Evolutionary conservation across 35 echinoderm and acorn worm species (phyloP).

Genomic region (Nesometra sesokonis): DNA sequence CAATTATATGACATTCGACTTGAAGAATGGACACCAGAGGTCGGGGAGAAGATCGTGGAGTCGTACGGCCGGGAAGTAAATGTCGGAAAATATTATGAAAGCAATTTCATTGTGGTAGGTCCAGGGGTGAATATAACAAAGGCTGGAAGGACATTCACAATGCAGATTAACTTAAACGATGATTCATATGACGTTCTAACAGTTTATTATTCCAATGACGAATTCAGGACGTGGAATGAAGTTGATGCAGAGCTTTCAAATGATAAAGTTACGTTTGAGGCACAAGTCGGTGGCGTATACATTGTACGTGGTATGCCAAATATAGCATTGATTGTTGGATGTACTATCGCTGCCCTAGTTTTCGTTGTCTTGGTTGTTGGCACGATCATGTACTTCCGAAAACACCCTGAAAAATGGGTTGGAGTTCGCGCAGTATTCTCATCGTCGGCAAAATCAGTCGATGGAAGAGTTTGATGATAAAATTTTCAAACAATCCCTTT

Average conservation of each 20-base stretch:
- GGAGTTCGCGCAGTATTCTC: background rate
- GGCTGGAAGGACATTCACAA: slow-evolving; percentile 32
- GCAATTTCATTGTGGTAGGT: slow-evolving; percentile 57
- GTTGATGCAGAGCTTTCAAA: slow-evolving; percentile 23
- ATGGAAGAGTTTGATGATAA: background rate
- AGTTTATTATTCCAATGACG: slow-evolving; percentile 60
- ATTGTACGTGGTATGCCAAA: slow-evolving; percentile 29
- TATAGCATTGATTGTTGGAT: slow-evolving; percentile 49
- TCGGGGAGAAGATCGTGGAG: slow-evolving; percentile 30
- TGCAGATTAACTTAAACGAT: slow-evolving; percentile 35
- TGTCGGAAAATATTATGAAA: slow-evolving; percentile 50
- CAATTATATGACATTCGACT: slow-evolving; percentile 71
- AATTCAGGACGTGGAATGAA: slow-evolving; percentile 56
- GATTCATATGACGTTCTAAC: slow-evolving; percentile 26
- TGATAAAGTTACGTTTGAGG: slow-evolving; percentile 31
- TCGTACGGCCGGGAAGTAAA: slow-evolving; percentile 17
- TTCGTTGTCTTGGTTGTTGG: slow-evolving; percentile 40
- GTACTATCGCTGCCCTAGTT: slow-evolving; percentile 34
- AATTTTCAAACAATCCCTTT: too few relatives aligned
- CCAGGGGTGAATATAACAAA: slow-evolving; percentile 53
- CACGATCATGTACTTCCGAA: slow-evolving; percentile 50
- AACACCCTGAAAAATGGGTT: slow-evolving; percentile 48
- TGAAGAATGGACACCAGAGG: slow-evolving; percentile 58
- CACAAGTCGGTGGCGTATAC: slow-evolving; percentile 46
- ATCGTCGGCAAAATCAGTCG: background rate